Conservation (phyloP, 1,140 invertebrate species). For the Lordiphosa collinella region DNA sequence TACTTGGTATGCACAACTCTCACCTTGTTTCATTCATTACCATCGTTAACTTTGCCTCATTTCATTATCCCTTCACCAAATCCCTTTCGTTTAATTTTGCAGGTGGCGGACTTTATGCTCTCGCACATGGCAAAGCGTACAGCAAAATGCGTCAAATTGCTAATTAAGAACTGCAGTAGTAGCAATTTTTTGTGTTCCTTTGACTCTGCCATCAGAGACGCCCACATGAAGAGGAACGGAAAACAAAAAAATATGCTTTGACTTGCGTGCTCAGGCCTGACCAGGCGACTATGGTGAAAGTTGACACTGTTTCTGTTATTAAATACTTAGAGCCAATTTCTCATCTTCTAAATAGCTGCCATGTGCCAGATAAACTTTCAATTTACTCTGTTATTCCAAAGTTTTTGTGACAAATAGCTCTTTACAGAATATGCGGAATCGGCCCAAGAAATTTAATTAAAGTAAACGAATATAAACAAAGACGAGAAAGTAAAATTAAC, state of each 20-base stretch:
- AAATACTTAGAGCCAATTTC: no score
- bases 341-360: no score
- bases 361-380: no score
- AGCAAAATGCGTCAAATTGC: slow-evolving; percentile 63
- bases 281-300: slow-evolving; percentile 5
- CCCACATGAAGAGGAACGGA: slow-evolving; percentile 15
- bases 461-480: no score
- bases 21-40: no score
- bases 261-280: slow-evolving; percentile 65
- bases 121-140: slow-evolving; percentile 34
- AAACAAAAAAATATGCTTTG: slow-evolving; percentile 21
- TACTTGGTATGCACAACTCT: no score
- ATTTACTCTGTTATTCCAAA: no score
- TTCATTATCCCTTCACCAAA: slow-evolving; percentile 10
- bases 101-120: slow-evolving; percentile 34
- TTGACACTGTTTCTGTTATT: no score
- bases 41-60: slow-evolving; percentile 25
- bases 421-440: no score
- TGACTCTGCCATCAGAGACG: slow-evolving; percentile 51
- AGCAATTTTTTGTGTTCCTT: slow-evolving; percentile 27
- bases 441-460: no score
- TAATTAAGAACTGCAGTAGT: slow-evolving; percentile 67
- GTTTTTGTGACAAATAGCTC: no score
- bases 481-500: no score
- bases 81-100: slow-evolving; percentile 38